Evolutionary conservation across 2,113 vertebrate genomes (phyloP).

Genomic region (Opisthocomus hoazin): DNA sequence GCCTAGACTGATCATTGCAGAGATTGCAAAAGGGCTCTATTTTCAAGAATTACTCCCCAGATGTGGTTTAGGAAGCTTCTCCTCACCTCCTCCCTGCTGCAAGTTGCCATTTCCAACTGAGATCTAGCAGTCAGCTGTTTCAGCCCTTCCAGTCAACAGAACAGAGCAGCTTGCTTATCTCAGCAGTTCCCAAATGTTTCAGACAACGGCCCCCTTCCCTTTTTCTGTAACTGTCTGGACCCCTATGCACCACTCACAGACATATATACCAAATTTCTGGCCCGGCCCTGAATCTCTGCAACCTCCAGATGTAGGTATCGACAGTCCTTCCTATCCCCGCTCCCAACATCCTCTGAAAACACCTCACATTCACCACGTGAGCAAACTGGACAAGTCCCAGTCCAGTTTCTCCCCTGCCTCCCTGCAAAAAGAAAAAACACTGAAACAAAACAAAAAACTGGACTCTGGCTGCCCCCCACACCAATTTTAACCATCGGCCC

Average conservation of each 20-base stretch:
- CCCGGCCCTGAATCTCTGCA: not conserved
- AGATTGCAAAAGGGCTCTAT: not conserved
- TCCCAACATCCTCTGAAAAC: not conserved
- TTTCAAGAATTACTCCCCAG: not conserved
- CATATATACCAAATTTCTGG: not conserved
- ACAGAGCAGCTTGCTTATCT: not conserved
- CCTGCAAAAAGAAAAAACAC: not conserved
- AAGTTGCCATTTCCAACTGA: not conserved
- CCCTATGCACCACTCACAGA: not conserved
- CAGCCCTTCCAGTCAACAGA: not conserved
- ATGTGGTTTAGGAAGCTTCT: not conserved
- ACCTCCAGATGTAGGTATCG: not conserved
- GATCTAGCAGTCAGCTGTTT: not conserved
- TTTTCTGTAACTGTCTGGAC: not conserved
- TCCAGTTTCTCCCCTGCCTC: not conserved
- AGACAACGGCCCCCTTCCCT: not conserved
- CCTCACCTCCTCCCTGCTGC: not conserved
- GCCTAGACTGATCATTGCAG: not conserved
- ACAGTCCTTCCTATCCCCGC: not conserved
- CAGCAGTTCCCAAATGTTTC: not conserved
- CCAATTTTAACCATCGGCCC: not conserved
- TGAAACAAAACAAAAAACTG: not conserved
- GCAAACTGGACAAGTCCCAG: not conserved
- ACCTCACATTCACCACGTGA: accelerated
- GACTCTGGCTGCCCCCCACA: too few relatives aligned